Percentiles rank a stretch among this genome's conserved stretches.
phyloP scores from a whole-genome alignment of 2,797 vertebrate species.

The Macrochelys suwanniensis region DNA sequence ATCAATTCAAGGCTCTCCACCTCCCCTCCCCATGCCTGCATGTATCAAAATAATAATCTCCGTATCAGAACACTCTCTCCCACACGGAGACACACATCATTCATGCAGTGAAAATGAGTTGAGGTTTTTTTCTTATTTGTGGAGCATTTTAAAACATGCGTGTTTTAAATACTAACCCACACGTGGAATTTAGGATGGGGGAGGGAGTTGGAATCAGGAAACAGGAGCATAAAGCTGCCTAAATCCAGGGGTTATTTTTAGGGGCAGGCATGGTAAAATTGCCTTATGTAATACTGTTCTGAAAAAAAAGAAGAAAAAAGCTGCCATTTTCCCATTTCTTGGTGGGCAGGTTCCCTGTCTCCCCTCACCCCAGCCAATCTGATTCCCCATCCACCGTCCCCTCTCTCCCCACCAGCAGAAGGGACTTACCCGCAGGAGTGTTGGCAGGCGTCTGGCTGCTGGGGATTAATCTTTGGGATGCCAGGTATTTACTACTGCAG shows the following conservation, averaged over 20 bases:
- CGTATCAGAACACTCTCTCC: neutral
- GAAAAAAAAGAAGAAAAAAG: neutral
- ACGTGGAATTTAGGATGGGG: neutral
- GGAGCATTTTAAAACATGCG: neutral
- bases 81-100: neutral
- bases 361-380: neutral
- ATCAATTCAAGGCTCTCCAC: neutral
- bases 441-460: neutral
- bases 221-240: too few species aligned
- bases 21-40: neutral
- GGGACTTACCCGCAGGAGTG: rapidly evolving
- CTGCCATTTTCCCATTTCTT: neutral
- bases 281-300: neutral
- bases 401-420: neutral
- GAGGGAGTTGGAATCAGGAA: neutral
- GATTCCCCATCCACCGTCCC: neutral
- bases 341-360: neutral
- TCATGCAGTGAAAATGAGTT: neutral
- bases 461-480: neutral
- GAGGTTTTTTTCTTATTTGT: neutral
- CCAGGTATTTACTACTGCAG: neutral
- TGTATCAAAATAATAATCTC: neutral
- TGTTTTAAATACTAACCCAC: neutral
- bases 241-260: neutral
- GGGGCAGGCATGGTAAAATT: neutral